Percentiles rank a stretch among this genome's conserved stretches.
These are phyloP conservation scores for Rhagoletis pomonella DNA, from an alignment of 1,140 invertebrate species.

Conservation along the genomic window DNA sequence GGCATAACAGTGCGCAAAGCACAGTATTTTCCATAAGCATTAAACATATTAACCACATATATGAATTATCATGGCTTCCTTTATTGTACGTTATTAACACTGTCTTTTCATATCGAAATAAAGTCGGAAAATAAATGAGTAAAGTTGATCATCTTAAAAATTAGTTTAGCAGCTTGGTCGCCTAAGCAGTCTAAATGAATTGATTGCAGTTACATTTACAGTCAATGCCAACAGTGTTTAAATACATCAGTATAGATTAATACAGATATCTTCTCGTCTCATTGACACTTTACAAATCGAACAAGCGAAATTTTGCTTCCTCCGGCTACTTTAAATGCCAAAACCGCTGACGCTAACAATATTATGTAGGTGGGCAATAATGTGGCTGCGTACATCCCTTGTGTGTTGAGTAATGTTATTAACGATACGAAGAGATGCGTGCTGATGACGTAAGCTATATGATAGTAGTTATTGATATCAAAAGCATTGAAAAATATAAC, in stretches of 20 bases:
- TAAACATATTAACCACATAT: neutral
- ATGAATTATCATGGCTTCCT: slow-evolving; percentile 16
- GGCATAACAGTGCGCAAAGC: slow-evolving; percentile 97
- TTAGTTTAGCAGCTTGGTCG: neutral
- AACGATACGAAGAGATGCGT: slow-evolving; percentile 91
- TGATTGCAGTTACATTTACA: neutral
- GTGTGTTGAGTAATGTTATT: slow-evolving; percentile 88
- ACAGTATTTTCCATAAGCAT: slow-evolving; percentile 86
- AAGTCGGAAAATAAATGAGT: slow-evolving; percentile 37
- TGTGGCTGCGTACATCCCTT: slow-evolving; percentile 82
- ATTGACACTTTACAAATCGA: slow-evolving; percentile 73
- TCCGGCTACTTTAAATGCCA: slow-evolving; percentile 87
- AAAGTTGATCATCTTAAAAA: neutral
- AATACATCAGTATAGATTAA: neutral
- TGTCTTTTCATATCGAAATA: slow-evolving; percentile 28
- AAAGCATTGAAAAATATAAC: slow-evolving; percentile 94
- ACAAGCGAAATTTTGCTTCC: slow-evolving; percentile 77
- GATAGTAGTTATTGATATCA: slow-evolving; percentile 85
- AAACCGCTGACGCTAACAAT: slow-evolving; percentile 79
- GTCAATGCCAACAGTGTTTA: neutral
- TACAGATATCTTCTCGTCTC: neutral
- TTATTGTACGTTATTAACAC: neutral
- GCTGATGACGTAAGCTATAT: slow-evolving; percentile 84
- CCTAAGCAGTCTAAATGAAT: neutral
- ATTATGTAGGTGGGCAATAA: slow-evolving; percentile 83